Base-by-base conservation (phyloP, 2,113 vertebrate genomes). In the Zosterops borbonicus region DNA sequence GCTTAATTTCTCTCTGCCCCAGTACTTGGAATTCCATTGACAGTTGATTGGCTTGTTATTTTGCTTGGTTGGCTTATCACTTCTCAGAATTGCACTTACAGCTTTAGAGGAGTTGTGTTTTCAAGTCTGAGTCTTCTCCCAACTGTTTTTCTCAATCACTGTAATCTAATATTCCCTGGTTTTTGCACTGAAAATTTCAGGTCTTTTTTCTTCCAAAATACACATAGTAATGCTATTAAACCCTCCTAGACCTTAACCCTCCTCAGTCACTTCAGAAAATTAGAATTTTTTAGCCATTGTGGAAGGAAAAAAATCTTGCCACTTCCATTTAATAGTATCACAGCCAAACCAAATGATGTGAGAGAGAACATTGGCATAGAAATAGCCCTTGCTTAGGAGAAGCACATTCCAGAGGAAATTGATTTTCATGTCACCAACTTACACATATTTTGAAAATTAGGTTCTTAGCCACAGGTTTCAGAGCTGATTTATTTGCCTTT, bases 381-480 rank as follows among this genome's bases (percentile, higher is more conserved):
- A 94, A 87, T 58, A 75, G 76, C 76, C 90, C 90, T 96, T 87
- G 74, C 80, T 93, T 73, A 97, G 85, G 83, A 90, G 86, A 95
- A 81, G 56, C 62, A 79, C 92, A 93, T 96, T 96, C 95, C 94
- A 95, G 80, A 96, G 94, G 95, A 97, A 97, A 96, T 96, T 96
- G 93, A 89, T 93, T 95, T 94, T 90, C 83, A 62, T 96, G 92
- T 97, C 80, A 96, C 95, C 90, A 92, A 84, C 73, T 93, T 92
- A 89, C 1, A 10, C 69, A 31, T 93, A 93, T 94, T 95, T 96
- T 82, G 83, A 96, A 96, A 96, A 96, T 92, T 87, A 92, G 44
- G 11, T 90, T 94, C 76, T 65, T 85, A 87, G 53, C 90, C 94
- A 92, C 80, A 79, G 86, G 86, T 75, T 84, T 94, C 69, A 46